phyloP scores from a whole-genome alignment of 2,113 vertebrate genomes.

The Nyctibius bracteatus region DNA sequence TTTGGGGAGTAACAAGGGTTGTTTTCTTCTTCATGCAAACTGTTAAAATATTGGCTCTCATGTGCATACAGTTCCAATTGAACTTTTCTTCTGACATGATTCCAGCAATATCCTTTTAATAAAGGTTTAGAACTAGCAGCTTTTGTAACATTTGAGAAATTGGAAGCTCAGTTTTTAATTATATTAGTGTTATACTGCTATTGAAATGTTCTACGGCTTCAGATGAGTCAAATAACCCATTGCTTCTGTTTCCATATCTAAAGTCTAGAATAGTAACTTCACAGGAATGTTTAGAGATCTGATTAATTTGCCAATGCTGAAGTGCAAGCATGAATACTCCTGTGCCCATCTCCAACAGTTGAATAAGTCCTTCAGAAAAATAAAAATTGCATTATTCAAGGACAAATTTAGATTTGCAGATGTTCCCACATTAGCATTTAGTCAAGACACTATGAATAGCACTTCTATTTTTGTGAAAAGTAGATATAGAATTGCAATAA shows the following conservation, averaged over 20 bases:
- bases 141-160: neutral
- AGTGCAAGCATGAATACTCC: neutral
- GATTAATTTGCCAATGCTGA: neutral
- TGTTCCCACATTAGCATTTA: neutral
- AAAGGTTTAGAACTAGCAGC: neutral
- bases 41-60: neutral
- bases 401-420: neutral
- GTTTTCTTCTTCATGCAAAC: neutral
- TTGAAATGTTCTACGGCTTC: neutral
- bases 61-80: neutral
- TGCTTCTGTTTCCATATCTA: neutral
- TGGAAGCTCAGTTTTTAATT: neutral
- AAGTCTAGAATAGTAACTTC: neutral
- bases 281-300: neutral
- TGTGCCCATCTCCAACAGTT: neutral
- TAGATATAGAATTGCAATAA: neutral
- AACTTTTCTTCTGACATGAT: neutral
- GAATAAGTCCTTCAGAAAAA: slow-evolving; percentile 11
- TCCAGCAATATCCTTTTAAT: neutral
- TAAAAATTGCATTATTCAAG: neutral
- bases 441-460: neutral
- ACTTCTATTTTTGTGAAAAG: neutral
- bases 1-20: neutral
- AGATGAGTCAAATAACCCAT: neutral
- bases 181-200: neutral